Evolutionary conservation across 2,113 vertebrate genomes (phyloP).

Genomic region (Nothoprocta perdicaria): DNA sequence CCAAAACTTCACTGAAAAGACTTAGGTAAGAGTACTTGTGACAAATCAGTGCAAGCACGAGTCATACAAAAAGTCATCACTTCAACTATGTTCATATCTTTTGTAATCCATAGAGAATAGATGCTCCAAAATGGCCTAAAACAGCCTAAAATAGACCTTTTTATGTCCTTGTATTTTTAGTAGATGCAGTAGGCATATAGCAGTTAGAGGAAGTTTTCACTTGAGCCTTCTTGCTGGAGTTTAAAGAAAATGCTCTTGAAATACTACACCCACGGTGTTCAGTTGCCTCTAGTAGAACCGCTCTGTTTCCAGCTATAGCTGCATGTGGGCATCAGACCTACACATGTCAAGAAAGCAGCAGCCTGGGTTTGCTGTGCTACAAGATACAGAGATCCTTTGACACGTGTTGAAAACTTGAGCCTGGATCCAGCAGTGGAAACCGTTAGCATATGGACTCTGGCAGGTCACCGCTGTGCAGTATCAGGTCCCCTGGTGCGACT

Average conservation of each 20-base stretch:
- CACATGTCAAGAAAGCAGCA: neutral
- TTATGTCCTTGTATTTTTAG: neutral
- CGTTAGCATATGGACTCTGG: constrained; percentile 20
- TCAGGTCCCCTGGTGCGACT: neutral
- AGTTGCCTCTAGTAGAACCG: neutral
- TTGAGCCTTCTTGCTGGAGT: neutral
- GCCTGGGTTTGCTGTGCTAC: neutral
- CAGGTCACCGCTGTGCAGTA: neutral
- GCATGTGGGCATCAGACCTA: neutral
- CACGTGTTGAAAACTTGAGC: neutral
- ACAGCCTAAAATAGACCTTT: neutral
- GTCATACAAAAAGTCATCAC: neutral
- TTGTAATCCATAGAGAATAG: neutral
- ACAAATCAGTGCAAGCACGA: neutral
- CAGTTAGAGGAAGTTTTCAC: neutral
- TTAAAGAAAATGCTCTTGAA: neutral
- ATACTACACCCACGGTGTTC: neutral
- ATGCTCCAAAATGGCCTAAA: neutral
- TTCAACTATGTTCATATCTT: neutral
- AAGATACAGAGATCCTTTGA: neutral
- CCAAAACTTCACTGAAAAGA: neutral
- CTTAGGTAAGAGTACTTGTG: neutral
- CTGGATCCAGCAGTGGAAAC: constrained; percentile 12
- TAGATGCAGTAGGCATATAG: neutral
- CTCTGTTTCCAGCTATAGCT: neutral